phyloP scores from a whole-genome alignment of 2,888 invertebrate species.

The Andricus curvator region DNA sequence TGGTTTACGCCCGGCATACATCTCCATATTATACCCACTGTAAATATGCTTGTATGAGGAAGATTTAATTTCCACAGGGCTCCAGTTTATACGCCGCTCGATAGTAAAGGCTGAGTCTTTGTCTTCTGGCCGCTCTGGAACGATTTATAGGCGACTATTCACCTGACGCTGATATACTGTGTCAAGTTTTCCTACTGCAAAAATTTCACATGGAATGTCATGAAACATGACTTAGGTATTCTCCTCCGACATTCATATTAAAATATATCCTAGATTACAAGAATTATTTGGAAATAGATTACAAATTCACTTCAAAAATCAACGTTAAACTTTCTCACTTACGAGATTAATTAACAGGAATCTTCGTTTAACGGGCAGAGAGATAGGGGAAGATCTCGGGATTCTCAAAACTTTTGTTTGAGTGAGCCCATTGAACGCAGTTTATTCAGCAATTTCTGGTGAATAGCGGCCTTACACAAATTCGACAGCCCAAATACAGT shows the following conservation, averaged over 20 bases:
- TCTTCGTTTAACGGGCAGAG: too few species aligned
- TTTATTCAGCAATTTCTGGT: too few species aligned
- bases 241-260: not conserved
- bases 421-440: too few species aligned
- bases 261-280: not conserved
- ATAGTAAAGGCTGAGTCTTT: slow-evolving; percentile 31
- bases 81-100: slow-evolving; percentile 50
- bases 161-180: slow-evolving; percentile 31
- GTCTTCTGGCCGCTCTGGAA: slow-evolving; percentile 24
- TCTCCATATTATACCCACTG: slow-evolving; percentile 67
- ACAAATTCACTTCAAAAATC: too few species aligned
- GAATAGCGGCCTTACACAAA: too few species aligned
- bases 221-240: slow-evolving; percentile 4
- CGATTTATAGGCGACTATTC: slow-evolving; percentile 34
- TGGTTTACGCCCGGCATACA: slow-evolving; percentile 72
- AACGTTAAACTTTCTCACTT: too few species aligned
- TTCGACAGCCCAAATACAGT: too few species aligned
- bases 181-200: slow-evolving; percentile 11
- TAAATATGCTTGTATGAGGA: slow-evolving; percentile 66
- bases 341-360: too few species aligned
- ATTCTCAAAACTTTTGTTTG: too few species aligned
- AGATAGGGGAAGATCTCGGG: too few species aligned
- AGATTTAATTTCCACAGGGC: slow-evolving; percentile 66
- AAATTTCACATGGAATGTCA: not conserved
- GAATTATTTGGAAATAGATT: not conserved